phyloP scores from a whole-genome alignment of 1,140 invertebrate genomes.

The Cephus cinctus region DNA sequence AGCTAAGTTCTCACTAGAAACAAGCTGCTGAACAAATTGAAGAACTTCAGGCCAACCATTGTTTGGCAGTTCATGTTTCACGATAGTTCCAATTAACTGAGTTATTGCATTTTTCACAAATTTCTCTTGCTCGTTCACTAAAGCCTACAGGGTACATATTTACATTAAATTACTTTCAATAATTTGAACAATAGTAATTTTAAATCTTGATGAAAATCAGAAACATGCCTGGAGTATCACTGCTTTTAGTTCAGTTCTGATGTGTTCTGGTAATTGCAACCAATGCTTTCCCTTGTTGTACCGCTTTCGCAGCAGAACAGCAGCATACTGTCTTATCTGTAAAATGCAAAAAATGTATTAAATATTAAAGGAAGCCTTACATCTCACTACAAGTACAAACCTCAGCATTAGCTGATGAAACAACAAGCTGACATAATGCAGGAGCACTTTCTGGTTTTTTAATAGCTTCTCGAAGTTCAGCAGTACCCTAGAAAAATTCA shows the following conservation, averaged over 20 bases:
- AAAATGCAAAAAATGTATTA: constrained; percentile 9
- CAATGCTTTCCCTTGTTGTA: constrained; percentile 63
- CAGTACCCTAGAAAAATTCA: constrained; percentile 60
- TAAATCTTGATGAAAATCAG: constrained; percentile 11
- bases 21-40: constrained; percentile 64
- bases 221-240: constrained; percentile 37
- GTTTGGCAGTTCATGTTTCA: constrained; percentile 70
- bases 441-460: constrained; percentile 63
- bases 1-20: constrained; percentile 55
- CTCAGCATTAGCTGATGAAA: constrained; percentile 58
- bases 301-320: constrained; percentile 63
- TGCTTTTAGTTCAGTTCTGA: constrained; percentile 37
- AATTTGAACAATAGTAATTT: too few relatives aligned
- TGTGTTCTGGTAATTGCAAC: constrained; percentile 57
- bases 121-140: constrained; percentile 63
- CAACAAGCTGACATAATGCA: constrained; percentile 61
- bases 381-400: constrained; percentile 33
- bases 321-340: constrained; percentile 69
- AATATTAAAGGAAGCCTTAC: neutral
- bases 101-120: constrained; percentile 65
- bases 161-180: too few relatives aligned
- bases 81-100: constrained; percentile 66
- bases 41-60: constrained; percentile 71
- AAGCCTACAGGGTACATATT: constrained; percentile 52
- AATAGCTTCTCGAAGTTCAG: constrained; percentile 63